A percentile compares a stretch with the other conserved stretches of the same genome.
Conservation (phyloP, 2,888 invertebrate genomes). For the Tenthredo distinguenda region DNA sequence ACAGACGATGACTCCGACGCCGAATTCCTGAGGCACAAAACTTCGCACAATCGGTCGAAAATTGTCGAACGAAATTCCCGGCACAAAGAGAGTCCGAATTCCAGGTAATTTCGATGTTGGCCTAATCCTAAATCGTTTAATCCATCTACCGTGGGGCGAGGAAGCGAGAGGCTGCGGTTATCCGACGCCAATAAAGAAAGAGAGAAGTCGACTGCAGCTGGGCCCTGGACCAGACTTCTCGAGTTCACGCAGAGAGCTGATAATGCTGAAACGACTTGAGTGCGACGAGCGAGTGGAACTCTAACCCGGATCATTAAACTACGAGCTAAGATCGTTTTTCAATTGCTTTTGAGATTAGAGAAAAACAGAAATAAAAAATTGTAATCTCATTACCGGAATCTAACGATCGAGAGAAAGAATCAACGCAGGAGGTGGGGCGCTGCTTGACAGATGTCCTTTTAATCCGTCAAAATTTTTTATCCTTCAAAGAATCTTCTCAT, state of each 20-base stretch:
- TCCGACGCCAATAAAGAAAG: not conserved
- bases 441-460: not conserved
- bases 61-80: not conserved
- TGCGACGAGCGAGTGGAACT: not conserved
- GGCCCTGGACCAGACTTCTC: not conserved
- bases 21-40: not conserved
- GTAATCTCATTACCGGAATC: not conserved
- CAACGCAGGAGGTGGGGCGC: not conserved
- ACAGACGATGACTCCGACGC: not conserved
- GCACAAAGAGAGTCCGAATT: not conserved
- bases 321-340: not conserved
- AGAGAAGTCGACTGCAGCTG: not conserved
- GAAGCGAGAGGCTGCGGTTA: not conserved
- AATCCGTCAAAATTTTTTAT: not conserved
- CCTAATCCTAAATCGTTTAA: conserved; percentile 8
- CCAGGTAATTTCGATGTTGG: not conserved
- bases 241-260: conserved; percentile 6
- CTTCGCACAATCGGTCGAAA: not conserved
- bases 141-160: not conserved
- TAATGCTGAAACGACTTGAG: conserved; percentile 20
- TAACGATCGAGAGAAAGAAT: not conserved
- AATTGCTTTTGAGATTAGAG: not conserved
- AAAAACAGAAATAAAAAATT: not conserved
- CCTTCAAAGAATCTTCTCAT: not conserved
- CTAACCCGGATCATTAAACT: conserved; percentile 9